These are phyloP conservation scores for Gambusia affinis DNA, from an alignment of 2,113 vertebrate genomes.

Conservation along the genomic window DNA sequence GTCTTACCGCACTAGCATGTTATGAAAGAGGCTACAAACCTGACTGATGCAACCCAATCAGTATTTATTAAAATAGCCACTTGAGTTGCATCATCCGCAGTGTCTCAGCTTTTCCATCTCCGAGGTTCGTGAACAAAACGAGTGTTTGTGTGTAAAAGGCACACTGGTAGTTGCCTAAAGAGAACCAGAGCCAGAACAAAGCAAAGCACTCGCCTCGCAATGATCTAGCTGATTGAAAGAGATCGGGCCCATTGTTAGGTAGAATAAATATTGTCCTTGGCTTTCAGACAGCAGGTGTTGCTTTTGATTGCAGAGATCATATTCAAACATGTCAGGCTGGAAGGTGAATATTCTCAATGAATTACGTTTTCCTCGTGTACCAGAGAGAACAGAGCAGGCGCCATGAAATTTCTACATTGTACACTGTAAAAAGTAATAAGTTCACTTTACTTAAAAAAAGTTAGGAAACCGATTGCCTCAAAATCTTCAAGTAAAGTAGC, in stretches of 20 bases:
- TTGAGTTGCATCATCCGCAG: slow-evolving; percentile 52
- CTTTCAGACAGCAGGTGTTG: slow-evolving; percentile 31
- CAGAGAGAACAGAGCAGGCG: background rate
- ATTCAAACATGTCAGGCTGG: slow-evolving; percentile 18
- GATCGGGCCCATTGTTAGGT: slow-evolving; percentile 44
- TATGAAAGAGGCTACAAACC: slow-evolving; percentile 9
- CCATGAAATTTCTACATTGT: slow-evolving; percentile 11
- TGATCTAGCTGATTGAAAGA: slow-evolving; percentile 21
- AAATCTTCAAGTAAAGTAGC: too few relatives aligned
- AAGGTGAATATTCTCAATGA: slow-evolving; percentile 16
- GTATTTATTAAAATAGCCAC: slow-evolving; percentile 46
- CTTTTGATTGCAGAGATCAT: slow-evolving; percentile 6
- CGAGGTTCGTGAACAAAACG: slow-evolving; percentile 56
- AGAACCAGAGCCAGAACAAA: slow-evolving; percentile 38
- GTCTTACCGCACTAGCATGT: background rate
- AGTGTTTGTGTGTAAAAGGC: slow-evolving; percentile 42
- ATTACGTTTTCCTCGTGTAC: slow-evolving; percentile 3
- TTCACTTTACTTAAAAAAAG: too few relatives aligned
- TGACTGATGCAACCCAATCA: slow-evolving; percentile 51
- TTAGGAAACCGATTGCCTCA: too few relatives aligned
- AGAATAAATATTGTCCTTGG: slow-evolving; percentile 43
- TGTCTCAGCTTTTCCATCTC: slow-evolving; percentile 75
- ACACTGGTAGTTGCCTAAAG: slow-evolving; percentile 60
- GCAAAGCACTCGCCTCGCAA: slow-evolving; percentile 43
- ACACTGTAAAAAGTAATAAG: too few relatives aligned